phyloP scores from a whole-genome alignment of 2,797 vertebrate species.

The Enteromius fasciolatus region DNA sequence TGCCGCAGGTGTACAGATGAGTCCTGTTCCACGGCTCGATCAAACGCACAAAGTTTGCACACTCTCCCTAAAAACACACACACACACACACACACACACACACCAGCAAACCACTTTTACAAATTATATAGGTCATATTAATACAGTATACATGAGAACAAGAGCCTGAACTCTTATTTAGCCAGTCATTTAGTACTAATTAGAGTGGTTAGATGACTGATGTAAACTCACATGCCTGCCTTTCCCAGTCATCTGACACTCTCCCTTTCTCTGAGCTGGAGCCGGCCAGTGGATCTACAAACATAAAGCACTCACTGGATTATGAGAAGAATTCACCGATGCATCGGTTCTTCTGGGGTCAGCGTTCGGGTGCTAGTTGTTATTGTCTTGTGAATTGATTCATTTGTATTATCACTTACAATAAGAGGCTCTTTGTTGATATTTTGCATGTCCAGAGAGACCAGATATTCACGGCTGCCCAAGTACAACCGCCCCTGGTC shows the following conservation, averaged over 20 bases:
- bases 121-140: neutral
- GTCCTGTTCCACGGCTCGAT: slow-evolving; percentile 88
- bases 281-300: slow-evolving; percentile 85
- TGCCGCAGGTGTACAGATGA: slow-evolving; percentile 86
- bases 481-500: slow-evolving; percentile 88
- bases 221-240: slow-evolving; percentile 77
- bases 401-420: slow-evolving; percentile 68
- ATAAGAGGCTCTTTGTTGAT: slow-evolving; percentile 89
- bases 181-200: neutral
- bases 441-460: slow-evolving; percentile 87
- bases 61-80: slow-evolving; percentile 77
- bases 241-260: slow-evolving; percentile 86
- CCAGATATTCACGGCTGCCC: slow-evolving; percentile 85
- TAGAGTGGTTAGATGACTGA: slow-evolving; percentile 2
- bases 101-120: neutral
- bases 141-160: neutral
- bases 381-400: neutral
- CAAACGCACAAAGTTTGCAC: slow-evolving; percentile 85
- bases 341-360: neutral
- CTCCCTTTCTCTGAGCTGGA: slow-evolving; percentile 80
- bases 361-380: neutral
- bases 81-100: slow-evolving; percentile 6
- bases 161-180: neutral
- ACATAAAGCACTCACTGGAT: slow-evolving; percentile 18
- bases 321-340: slow-evolving; percentile 5